Evolutionary conservation across 2,797 vertebrate genomes (phyloP).

Genomic region (Eleutherodactylus coqui): DNA sequence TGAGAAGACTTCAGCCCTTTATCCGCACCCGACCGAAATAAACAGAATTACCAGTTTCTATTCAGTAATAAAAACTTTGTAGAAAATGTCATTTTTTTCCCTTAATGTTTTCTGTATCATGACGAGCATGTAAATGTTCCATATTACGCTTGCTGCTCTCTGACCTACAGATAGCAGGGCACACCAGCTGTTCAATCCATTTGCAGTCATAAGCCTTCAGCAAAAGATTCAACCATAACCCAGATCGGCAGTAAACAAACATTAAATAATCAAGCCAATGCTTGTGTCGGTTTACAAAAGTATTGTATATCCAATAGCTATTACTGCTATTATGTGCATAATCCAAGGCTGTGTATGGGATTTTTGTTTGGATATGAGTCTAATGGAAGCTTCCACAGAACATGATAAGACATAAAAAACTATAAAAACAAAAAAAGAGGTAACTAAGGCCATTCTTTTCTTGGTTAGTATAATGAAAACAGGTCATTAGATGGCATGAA

Average conservation of each 20-base stretch:
- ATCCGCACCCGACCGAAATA: slow-evolving; percentile 14
- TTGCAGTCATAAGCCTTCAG: slow-evolving; percentile 48
- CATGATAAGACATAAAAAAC: slow-evolving; percentile 16
- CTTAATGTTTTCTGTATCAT: slow-evolving; percentile 17
- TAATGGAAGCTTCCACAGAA: slow-evolving; percentile 24
- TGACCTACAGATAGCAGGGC: slow-evolving; percentile 41
- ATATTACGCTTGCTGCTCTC: slow-evolving; percentile 25
- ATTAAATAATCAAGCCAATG: slow-evolving; percentile 47
- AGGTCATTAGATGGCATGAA: too few relatives aligned
- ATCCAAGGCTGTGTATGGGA: slow-evolving; percentile 20
- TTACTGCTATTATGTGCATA: slow-evolving; percentile 36
- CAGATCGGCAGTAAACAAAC: slow-evolving; percentile 50
- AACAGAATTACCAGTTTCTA: neutral
- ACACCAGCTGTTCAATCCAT: slow-evolving; percentile 53
- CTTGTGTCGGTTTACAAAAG: slow-evolving; percentile 42
- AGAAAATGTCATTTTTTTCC: neutral
- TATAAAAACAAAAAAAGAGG: slow-evolving; percentile 1
- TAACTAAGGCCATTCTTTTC: neutral
- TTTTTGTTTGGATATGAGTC: slow-evolving; percentile 13
- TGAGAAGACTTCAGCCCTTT: slow-evolving; percentile 3
- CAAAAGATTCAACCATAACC: slow-evolving; percentile 41
- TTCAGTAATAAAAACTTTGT: slow-evolving; percentile 10
- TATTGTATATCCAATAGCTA: slow-evolving; percentile 42
- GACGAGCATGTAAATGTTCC: slow-evolving; percentile 36
- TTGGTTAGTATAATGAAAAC: too few relatives aligned